Evolutionary conservation across 2,888 invertebrate genomes (phyloP), one percentile per base, ranked within the genome.

Genomic region (Dasysyrphus tricinctus): DNA sequence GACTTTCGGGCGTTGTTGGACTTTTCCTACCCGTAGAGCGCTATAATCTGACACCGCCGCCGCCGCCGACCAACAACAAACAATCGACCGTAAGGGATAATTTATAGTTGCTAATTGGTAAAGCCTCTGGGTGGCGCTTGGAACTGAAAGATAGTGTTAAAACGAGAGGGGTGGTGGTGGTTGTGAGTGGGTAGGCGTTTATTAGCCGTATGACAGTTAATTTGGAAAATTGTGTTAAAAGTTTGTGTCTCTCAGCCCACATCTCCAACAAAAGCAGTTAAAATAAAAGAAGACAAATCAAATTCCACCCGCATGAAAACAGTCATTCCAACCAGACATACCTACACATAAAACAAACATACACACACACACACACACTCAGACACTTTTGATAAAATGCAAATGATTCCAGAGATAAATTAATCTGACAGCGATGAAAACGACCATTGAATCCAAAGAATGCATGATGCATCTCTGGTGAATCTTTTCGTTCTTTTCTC

Each of bases 71-170:
- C 57, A 16, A 59, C 51, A 51, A 59, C 12, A 3, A 59, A 5
- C 19, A 4, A 37, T 29, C 24, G 8, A 37, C 37, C 76, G 54
- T 49, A 67, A 85, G 77, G 76, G 80, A 84, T 85, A 80, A 80
- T 80, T 80, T 80, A 54, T 61, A 24, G 59, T 59, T 61, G 69
- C 73, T 85, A 85, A 80, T 77, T 78, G 73, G 69, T 56, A 37
- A 63, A 29, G 73, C 77, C 76, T 42, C 61, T 69, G 19, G 69
- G 69, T 77, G 85, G 80, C 77, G 80, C 80, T 78, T 44, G 14
- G 34, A 37, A 14, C 24, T 24, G 2, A 24, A 24, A 3, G 3
- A 24, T 39, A 61, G 56, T 67, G 47, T 49, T 34, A n/a, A 51
- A 54, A 24, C 39, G 37, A 44, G 37, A 59, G 57, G 80, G 59